Evolutionary conservation across 2,888 invertebrate species (phyloP).

Genomic region (Entomobrya proxima): DNA sequence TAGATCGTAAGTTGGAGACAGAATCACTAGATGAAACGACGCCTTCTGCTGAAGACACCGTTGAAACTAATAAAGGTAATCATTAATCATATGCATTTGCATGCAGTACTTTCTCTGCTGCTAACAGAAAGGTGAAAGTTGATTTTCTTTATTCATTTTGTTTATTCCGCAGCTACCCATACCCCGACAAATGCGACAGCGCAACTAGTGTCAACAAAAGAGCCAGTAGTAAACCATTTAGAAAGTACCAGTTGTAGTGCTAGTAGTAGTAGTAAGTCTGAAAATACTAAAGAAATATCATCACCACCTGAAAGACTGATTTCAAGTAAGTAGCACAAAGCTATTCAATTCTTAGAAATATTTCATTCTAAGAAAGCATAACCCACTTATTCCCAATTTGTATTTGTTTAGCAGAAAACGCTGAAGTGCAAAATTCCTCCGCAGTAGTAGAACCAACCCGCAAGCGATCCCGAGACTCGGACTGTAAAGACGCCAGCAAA

Average conservation of each 20-base stretch:
- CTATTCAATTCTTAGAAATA: too few relatives aligned
- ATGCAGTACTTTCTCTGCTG: too few relatives aligned
- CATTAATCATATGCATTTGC: neutral
- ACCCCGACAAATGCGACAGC: neutral
- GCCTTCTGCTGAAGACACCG: neutral
- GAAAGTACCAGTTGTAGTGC: constrained; percentile 38
- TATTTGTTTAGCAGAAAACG: neutral
- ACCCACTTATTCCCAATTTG: neutral
- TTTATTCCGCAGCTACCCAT: neutral
- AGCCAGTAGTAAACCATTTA: constrained; percentile 15
- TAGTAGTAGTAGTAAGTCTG: constrained; percentile 28
- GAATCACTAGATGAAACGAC: constrained; percentile 26
- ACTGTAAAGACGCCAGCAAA: neutral
- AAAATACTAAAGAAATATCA: constrained; percentile 7
- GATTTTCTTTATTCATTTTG: neutral
- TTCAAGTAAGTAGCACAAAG: constrained; percentile 19
- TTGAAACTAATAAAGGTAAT: neutral
- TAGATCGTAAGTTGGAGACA: constrained; percentile 47
- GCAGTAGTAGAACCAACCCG: neutral
- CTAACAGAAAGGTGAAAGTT: neutral
- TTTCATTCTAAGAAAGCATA: too few relatives aligned
- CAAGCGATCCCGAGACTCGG: constrained; percentile 20
- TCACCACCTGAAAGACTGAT: constrained; percentile 46
- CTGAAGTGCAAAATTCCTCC: neutral
- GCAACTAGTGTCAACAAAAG: neutral